Percentiles rank a stretch among this genome's conserved stretches.
These are phyloP conservation scores for Rhopalosiphum maidis DNA, from an alignment of 1,140 invertebrate genomes.

Conservation along the genomic window DNA sequence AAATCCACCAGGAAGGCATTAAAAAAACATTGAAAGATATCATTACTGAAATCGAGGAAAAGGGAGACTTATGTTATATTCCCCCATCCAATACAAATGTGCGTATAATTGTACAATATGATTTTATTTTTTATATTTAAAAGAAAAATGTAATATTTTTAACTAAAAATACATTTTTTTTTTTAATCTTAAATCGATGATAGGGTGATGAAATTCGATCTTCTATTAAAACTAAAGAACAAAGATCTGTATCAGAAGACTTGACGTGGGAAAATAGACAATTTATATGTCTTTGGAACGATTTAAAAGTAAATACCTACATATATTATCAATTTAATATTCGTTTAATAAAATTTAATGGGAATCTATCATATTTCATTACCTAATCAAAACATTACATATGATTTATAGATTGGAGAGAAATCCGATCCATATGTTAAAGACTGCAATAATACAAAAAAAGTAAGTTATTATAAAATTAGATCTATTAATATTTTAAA, in stretches of 20 bases:
- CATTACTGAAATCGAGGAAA: slow-evolving; percentile 58
- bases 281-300: slow-evolving; percentile 53
- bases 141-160: neutral
- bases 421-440: neutral
- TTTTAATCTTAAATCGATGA: neutral
- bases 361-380: neutral
- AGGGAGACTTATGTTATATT: slow-evolving; percentile 45
- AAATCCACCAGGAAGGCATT: slow-evolving; percentile 58
- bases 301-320: slow-evolving; percentile 1
- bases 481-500: neutral
- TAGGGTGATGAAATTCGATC: neutral
- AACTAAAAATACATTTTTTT: neutral
- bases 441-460: neutral
- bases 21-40: slow-evolving; percentile 58
- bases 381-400: neutral
- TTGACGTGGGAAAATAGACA: slow-evolving; percentile 17
- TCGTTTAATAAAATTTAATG: neutral
- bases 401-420: neutral
- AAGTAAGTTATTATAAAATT: slow-evolving; percentile 1
- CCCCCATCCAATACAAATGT: neutral
- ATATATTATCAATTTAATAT: neutral
- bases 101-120: neutral
- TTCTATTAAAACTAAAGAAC: neutral
- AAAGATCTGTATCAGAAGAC: neutral
- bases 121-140: neutral